Evolutionary conservation across 2,888 invertebrate species (phyloP).

Genomic region (Euspilapteryx auroguttella): DNA sequence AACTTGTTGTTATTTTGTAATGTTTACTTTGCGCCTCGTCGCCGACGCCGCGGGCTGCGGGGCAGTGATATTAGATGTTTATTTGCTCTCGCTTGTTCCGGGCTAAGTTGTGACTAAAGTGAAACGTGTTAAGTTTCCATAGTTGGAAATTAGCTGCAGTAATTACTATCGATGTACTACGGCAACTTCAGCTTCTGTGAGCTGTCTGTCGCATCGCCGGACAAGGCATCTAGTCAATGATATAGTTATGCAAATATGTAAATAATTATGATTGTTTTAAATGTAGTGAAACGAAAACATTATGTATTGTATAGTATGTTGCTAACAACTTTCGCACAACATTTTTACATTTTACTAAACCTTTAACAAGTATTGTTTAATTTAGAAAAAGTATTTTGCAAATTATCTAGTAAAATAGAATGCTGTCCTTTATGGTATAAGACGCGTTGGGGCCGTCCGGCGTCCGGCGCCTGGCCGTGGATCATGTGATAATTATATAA

Average conservation of each 20-base stretch:
- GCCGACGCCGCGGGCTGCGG: too few species aligned
- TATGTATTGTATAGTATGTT: conserved; percentile 22
- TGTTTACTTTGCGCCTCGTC: too few species aligned
- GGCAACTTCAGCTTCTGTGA: too few species aligned
- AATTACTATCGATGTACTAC: too few species aligned
- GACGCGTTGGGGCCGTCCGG: not conserved
- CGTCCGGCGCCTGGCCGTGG: not conserved
- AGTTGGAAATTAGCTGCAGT: too few species aligned
- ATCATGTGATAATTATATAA: not conserved
- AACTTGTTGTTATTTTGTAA: too few species aligned
- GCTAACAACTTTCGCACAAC: conserved; percentile 47
- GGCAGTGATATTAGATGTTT: too few species aligned
- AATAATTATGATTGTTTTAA: conserved; percentile 18
- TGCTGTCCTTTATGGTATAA: not conserved
- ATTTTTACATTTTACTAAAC: conserved; percentile 10
- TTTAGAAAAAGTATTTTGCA: conserved; percentile 3
- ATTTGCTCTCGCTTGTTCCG: too few species aligned
- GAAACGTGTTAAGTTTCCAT: too few species aligned
- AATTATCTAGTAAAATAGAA: too few species aligned
- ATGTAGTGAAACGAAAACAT: conserved; percentile 34
- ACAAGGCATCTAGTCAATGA: conserved; percentile 52
- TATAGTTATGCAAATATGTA: conserved; percentile 46
- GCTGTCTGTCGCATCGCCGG: too few species aligned
- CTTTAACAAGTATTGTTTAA: conserved; percentile 6
- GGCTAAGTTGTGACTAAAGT: too few species aligned